These are phyloP conservation scores for Mycteria americana DNA, from an alignment of 2,797 vertebrate genomes.

Conservation along the genomic window DNA sequence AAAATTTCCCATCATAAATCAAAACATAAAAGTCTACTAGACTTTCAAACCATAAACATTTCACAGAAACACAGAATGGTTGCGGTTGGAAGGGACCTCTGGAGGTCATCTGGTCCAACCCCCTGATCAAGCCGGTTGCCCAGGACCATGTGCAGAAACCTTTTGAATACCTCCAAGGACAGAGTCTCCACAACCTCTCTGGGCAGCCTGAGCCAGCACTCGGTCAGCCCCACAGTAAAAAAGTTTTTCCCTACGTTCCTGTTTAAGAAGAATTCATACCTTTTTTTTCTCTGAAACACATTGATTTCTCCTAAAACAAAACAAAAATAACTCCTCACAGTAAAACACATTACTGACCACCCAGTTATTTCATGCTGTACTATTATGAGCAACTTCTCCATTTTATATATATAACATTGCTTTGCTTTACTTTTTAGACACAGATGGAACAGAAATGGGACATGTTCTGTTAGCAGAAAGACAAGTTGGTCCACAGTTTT, in stretches of 20 bases:
- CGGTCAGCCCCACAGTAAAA: neutral
- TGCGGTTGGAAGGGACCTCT: neutral
- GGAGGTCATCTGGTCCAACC: neutral
- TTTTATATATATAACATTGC: neutral
- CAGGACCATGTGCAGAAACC: neutral
- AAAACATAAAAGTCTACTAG: neutral
- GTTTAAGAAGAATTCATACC: neutral
- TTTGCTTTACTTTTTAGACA: neutral
- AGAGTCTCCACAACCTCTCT: neutral
- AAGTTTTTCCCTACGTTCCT: neutral
- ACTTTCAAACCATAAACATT: neutral
- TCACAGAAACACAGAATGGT: neutral
- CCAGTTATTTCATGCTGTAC: neutral
- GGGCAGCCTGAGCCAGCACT: neutral
- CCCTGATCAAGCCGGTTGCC: neutral
- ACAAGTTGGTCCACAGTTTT: neutral
- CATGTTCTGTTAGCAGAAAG: neutral
- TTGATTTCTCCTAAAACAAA: neutral
- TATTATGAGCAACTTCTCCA: neutral
- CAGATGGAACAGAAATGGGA: neutral
- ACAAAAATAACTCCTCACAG: neutral
- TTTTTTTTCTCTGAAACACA: neutral
- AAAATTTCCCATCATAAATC: neutral
- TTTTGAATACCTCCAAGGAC: neutral
- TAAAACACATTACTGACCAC: neutral